phyloP scores from a whole-genome alignment of 2,797 vertebrate genomes.

The Takifugu ocellatus region DNA sequence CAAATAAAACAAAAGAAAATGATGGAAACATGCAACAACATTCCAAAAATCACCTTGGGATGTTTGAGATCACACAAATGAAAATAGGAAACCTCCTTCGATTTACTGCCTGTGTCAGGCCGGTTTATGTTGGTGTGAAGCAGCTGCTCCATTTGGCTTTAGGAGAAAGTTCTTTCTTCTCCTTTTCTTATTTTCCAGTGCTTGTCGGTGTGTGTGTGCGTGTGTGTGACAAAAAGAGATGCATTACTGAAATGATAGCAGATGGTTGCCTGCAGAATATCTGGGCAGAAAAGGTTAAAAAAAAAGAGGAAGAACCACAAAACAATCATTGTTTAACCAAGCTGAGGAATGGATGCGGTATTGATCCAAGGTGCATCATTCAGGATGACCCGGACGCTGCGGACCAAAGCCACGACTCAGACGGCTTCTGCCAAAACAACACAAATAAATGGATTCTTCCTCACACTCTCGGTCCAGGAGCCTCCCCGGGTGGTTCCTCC shows the following conservation, averaged over 20 bases:
- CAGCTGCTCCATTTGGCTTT: too few species aligned
- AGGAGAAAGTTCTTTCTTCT: too few species aligned
- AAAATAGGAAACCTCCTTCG: too few species aligned
- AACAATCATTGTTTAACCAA: slow-evolving; percentile 22
- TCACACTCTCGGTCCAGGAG: neutral
- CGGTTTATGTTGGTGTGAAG: too few species aligned
- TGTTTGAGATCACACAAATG: too few species aligned
- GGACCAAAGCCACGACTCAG: slow-evolving; percentile 4
- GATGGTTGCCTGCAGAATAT: neutral
- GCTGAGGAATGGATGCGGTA: slow-evolving; percentile 4
- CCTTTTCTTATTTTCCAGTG: too few species aligned
- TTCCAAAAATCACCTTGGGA: too few species aligned
- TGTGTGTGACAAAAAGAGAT: slow-evolving; percentile 3
- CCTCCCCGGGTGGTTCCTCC: too few species aligned
- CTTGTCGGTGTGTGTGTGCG: too few species aligned
- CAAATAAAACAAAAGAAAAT: too few species aligned
- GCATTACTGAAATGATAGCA: neutral
- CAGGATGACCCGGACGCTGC: neutral
- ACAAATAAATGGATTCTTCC: slow-evolving; percentile 19
- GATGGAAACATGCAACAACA: too few species aligned
- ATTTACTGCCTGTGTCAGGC: too few species aligned
- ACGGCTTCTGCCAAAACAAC: slow-evolving; percentile 4
- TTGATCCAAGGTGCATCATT: slow-evolving; percentile 5
- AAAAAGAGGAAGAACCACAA: neutral
- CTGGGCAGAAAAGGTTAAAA: neutral